phyloP scores from a whole-genome alignment of 2,888 invertebrate genomes.

The Lomographa bimaculata region DNA sequence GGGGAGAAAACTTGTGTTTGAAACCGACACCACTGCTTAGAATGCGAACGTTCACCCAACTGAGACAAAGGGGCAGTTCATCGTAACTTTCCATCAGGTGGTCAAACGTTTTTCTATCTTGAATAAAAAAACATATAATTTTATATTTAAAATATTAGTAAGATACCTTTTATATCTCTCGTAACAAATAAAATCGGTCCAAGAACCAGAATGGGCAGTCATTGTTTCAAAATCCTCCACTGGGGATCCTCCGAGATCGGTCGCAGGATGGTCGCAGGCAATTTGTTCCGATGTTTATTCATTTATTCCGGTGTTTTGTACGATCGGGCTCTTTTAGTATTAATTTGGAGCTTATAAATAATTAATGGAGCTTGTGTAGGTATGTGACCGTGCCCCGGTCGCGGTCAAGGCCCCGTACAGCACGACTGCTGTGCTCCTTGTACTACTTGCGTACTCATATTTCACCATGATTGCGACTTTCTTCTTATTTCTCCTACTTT shows the following conservation, averaged over 20 bases:
- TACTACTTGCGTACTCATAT: constrained; percentile 15
- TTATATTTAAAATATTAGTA: no score
- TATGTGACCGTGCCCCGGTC: constrained; percentile 50
- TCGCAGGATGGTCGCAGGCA: constrained; percentile 43
- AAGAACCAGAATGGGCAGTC: constrained; percentile 45
- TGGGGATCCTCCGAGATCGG: constrained; percentile 38
- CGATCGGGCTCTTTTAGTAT: constrained; percentile 64
- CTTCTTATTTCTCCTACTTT: no score
- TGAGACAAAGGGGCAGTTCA: no score
- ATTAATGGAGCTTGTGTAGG: constrained; percentile 60
- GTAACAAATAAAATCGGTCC: constrained; percentile 38
- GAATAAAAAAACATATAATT: no score
- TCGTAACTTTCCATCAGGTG: no score
- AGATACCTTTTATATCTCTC: constrained; percentile 37
- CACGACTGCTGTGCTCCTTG: constrained; percentile 47
- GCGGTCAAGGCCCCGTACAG: constrained; percentile 63
- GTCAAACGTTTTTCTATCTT: no score
- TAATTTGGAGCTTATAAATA: constrained; percentile 77
- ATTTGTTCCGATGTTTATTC: constrained; percentile 73
- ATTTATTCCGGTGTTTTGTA: constrained; percentile 70
- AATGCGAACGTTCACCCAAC: no score
- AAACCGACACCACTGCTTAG: no score
- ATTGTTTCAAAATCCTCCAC: constrained; percentile 46
- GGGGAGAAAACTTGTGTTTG: no score
- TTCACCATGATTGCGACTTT: constrained; percentile 12